Evolutionary conservation across 2,113 vertebrate genomes (phyloP).

Genomic region (Grus americana): DNA sequence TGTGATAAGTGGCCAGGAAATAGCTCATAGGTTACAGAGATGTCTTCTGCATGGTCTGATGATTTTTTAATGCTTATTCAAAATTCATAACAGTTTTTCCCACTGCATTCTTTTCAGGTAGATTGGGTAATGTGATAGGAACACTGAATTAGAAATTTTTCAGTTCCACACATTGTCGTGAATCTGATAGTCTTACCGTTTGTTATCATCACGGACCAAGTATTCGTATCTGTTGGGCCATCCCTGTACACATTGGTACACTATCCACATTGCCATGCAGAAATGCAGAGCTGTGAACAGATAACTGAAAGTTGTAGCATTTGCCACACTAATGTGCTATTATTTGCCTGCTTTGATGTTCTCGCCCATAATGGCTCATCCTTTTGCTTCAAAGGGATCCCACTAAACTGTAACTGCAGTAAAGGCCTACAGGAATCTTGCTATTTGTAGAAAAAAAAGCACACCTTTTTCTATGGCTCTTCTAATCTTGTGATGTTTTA

Average conservation of each 20-base stretch:
- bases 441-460: not conserved
- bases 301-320: not conserved
- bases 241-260: not conserved
- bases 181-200: not conserved
- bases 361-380: not conserved
- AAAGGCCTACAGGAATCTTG: not conserved
- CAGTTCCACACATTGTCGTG: not conserved
- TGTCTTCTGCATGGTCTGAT: not conserved
- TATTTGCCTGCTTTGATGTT: slow-evolving; percentile 30
- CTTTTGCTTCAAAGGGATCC: slow-evolving; percentile 27
- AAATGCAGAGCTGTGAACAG: not conserved
- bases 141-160: not conserved
- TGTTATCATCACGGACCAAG: not conserved
- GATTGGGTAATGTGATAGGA: not conserved
- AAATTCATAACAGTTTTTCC: not conserved
- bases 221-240: accelerated
- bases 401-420: not conserved
- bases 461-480: not conserved
- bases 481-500: not conserved
- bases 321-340: not conserved
- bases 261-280: not conserved
- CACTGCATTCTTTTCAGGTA: not conserved
- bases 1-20: not conserved
- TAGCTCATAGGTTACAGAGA: not conserved
- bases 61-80: not conserved